Evolutionary conservation across 2,797 vertebrate genomes (phyloP).

Genomic region (Allobates femoralis): DNA sequence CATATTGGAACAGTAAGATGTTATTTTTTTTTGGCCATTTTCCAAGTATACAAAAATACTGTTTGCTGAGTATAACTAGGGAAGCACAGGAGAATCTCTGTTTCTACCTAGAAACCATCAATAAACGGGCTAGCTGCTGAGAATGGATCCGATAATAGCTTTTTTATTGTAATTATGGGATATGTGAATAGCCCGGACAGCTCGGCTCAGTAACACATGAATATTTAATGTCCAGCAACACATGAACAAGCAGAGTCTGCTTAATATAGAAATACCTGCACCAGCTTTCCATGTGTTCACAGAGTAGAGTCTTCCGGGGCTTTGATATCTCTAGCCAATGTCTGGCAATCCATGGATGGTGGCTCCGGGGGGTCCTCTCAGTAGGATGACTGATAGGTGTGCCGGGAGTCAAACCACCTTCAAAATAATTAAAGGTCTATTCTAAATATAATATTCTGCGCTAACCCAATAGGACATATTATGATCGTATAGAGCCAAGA

Average conservation of each 20-base stretch:
- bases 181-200: constrained; percentile 6
- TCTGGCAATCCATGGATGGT: too few species aligned
- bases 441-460: too few species aligned
- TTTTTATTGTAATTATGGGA: constrained; percentile 16
- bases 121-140: constrained; percentile 2
- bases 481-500: background rate
- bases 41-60: background rate
- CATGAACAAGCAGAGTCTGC: constrained; percentile 1
- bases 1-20: background rate
- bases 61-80: background rate
- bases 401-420: too few species aligned
- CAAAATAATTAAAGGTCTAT: too few species aligned
- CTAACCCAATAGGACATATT: background rate
- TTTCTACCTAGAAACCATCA: constrained; percentile 5
- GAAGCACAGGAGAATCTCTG: background rate
- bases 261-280: background rate
- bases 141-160: constrained; percentile 5
- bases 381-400: too few species aligned
- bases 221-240: constrained; percentile 9
- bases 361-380: too few species aligned
- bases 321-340: background rate
- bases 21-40: background rate
- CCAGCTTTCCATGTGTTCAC: background rate
- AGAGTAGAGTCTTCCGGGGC: background rate
- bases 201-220: constrained; percentile 6